phyloP scores from a whole-genome alignment of 2,888 invertebrate genomes.

The Melipona bicolor region DNA sequence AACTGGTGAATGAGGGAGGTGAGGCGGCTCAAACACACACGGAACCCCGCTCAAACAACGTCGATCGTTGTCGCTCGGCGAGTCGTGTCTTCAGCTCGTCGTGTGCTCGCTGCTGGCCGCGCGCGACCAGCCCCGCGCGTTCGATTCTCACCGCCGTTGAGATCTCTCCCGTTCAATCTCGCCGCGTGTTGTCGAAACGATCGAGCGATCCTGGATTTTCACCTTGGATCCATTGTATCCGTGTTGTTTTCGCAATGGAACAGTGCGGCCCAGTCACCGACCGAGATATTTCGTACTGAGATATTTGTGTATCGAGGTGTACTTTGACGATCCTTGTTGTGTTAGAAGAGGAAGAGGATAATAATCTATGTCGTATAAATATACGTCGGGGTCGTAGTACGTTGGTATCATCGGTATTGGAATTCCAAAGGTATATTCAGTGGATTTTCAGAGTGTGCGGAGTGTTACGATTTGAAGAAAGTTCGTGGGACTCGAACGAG shows the following conservation, averaged over 20 bases:
- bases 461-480: no score
- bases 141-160: background rate
- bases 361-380: no score
- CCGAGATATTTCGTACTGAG: no score
- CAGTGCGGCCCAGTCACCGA: background rate
- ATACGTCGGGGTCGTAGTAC: no score
- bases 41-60: conserved; percentile 70
- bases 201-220: conserved; percentile 68
- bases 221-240: background rate
- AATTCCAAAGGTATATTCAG: no score
- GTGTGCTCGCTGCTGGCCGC: conserved; percentile 36
- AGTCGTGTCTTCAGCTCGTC: conserved; percentile 41
- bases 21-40: conserved; percentile 70
- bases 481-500: no score
- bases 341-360: no score
- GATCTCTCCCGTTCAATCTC: background rate
- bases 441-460: no score
- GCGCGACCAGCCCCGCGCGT: conserved; percentile 28
- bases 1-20: conserved; percentile 62
- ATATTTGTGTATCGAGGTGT: no score
- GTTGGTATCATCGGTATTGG: no score
- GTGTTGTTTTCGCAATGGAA: background rate
- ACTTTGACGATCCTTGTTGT: no score
- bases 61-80: conserved; percentile 32
- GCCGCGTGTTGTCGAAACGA: conserved; percentile 72